Evolutionary conservation across 2,888 invertebrate genomes (phyloP).

Genomic region (Dastarcus helophoroides): DNA sequence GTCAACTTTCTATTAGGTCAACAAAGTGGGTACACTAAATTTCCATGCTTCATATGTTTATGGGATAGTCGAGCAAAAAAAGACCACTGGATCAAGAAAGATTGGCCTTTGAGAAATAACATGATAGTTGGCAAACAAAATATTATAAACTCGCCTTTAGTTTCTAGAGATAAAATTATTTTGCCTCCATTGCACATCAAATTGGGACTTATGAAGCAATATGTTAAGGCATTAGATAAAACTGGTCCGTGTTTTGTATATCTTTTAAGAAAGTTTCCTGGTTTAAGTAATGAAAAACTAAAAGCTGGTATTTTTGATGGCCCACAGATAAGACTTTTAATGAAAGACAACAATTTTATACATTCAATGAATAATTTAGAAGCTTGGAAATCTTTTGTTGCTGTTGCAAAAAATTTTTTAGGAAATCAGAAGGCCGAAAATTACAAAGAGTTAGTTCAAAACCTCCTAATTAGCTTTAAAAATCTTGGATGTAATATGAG

Average conservation of each 20-base stretch:
- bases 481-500: slow-evolving; percentile 23
- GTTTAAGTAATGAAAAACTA: slow-evolving; percentile 8
- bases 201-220: slow-evolving; percentile 6
- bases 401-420: slow-evolving; percentile 7
- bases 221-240: slow-evolving; percentile 12
- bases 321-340: slow-evolving; percentile 8
- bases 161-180: slow-evolving; percentile 10
- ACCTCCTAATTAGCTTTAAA: slow-evolving; percentile 5
- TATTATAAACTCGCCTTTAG: slow-evolving; percentile 7
- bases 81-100: slow-evolving; percentile 14
- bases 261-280: slow-evolving; percentile 7
- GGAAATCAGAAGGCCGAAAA: slow-evolving; percentile 11
- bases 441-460: slow-evolving; percentile 7
- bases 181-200: slow-evolving; percentile 7
- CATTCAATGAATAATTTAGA: slow-evolving; percentile 2
- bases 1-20: slow-evolving; percentile 8
- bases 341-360: slow-evolving; percentile 5
- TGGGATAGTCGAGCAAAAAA: slow-evolving; percentile 16
- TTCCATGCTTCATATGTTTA: slow-evolving; percentile 17
- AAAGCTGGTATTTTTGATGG: slow-evolving; percentile 11
- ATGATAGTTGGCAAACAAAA: slow-evolving; percentile 6
- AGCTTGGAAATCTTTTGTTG: slow-evolving; percentile 7
- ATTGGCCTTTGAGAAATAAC: slow-evolving; percentile 11
- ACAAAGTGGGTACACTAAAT: slow-evolving; percentile 10
- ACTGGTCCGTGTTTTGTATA: slow-evolving; percentile 9